Evolutionary conservation across 1,140 invertebrate species (phyloP).

Genomic region (Rhagoletis pomonella): DNA sequence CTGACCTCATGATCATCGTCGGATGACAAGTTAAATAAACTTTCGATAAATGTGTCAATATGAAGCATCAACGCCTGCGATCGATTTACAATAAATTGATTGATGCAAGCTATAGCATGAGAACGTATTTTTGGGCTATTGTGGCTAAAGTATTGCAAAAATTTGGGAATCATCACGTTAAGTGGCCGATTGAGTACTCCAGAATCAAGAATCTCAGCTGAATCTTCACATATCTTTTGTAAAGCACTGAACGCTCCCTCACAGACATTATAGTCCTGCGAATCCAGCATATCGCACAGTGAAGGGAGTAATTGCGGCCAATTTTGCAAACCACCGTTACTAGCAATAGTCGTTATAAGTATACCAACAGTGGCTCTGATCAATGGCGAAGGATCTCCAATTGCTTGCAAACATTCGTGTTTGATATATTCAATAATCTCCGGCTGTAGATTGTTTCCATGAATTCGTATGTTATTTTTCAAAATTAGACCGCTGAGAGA

Average conservation of each 20-base stretch:
- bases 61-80: constrained; percentile 94
- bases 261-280: constrained; percentile 95
- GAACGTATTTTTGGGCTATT: constrained; percentile 96
- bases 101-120: constrained; percentile 97
- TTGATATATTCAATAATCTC: constrained; percentile 95
- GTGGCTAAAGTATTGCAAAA: constrained; percentile 98
- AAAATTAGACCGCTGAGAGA: constrained; percentile 97
- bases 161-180: constrained; percentile 97
- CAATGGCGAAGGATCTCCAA: constrained; percentile 94
- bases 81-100: constrained; percentile 96
- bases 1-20: constrained; percentile 91
- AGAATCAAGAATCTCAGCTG: constrained; percentile 92
- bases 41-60: constrained; percentile 95
- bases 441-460: constrained; percentile 92
- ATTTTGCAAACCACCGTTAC: constrained; percentile 92
- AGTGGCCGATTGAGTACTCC: constrained; percentile 93
- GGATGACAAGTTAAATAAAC: constrained; percentile 85
- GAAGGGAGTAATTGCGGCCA: constrained; percentile 97
- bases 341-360: constrained; percentile 96
- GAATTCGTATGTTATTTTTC: constrained; percentile 98
- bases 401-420: constrained; percentile 94
- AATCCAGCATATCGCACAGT: constrained; percentile 96
- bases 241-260: constrained; percentile 98
- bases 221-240: constrained; percentile 99
- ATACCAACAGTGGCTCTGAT: constrained; percentile 98